Evolutionary conservation across 2,888 invertebrate species (phyloP).

Genomic region (Meiosimyza platycephala): DNA sequence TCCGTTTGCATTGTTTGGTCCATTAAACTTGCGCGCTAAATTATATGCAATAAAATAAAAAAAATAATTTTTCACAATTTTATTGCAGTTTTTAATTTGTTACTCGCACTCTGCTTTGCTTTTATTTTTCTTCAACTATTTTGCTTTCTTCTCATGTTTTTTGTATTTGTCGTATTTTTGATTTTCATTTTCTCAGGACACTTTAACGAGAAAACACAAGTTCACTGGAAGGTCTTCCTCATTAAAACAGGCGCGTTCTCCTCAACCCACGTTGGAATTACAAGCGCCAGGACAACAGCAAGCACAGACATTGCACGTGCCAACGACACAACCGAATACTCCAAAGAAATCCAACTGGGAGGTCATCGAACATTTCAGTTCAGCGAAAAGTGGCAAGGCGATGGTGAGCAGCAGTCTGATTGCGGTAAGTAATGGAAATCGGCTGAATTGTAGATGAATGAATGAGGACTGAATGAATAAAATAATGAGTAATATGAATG

Average conservation of each 20-base stretch:
- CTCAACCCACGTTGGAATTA: constrained; percentile 62
- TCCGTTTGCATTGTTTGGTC: too few species aligned
- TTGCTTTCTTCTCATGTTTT: background rate
- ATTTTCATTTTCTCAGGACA: constrained; percentile 42
- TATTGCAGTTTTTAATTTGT: background rate
- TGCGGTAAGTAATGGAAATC: constrained; percentile 69
- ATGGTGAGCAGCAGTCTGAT: constrained; percentile 74
- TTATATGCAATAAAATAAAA: background rate
- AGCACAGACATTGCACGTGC: constrained; percentile 46
- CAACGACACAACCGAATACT: constrained; percentile 72
- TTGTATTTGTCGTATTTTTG: constrained; percentile 10
- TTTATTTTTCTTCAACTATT: background rate
- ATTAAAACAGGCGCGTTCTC: constrained; percentile 68
- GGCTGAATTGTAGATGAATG: background rate
- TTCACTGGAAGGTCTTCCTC: constrained; percentile 72
- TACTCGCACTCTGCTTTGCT: background rate
- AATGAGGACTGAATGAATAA: background rate
- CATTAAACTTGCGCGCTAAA: too few species aligned
- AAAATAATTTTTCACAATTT: background rate
- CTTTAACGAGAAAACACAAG: constrained; percentile 53
- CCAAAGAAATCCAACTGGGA: constrained; percentile 90
- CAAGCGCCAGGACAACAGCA: constrained; percentile 54
- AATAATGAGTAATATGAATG: background rate
- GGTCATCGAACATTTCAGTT: constrained; percentile 87
- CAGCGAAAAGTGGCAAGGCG: constrained; percentile 72